phyloP scores from a whole-genome alignment of 2,113 vertebrate genomes.

The Dromas ardeola region DNA sequence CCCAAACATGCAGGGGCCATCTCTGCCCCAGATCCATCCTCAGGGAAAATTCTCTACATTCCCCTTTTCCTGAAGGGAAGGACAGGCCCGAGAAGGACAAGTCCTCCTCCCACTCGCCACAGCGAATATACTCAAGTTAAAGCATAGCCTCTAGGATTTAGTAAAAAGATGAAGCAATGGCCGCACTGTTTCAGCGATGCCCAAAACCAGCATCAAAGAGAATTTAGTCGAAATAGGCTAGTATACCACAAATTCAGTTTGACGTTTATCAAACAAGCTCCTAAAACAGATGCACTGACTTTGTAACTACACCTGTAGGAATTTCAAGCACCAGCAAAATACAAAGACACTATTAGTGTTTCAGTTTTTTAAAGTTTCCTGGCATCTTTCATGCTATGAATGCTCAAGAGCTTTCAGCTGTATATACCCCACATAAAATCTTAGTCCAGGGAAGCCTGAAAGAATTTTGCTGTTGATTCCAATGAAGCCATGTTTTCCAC shows the following conservation, averaged over 20 bases:
- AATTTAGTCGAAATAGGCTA: not conserved
- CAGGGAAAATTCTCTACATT: not conserved
- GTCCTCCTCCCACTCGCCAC: not conserved
- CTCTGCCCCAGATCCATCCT: constrained; percentile 31
- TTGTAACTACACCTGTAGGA: not conserved
- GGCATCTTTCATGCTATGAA: not conserved
- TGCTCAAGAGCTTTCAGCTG: constrained; percentile 2
- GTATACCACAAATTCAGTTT: not conserved
- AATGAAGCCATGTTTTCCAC: not conserved
- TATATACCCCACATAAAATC: not conserved
- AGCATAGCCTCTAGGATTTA: not conserved
- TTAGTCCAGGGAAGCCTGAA: not conserved
- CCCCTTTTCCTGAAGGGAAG: not conserved
- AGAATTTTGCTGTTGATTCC: not conserved
- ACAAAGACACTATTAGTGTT: not conserved
- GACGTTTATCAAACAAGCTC: not conserved
- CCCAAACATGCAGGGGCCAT: constrained; percentile 2
- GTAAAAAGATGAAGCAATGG: not conserved
- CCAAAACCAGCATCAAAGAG: not conserved
- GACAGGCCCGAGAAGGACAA: not conserved
- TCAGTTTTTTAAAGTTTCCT: not conserved
- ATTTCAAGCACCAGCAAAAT: not conserved
- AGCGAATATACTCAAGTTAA: not conserved
- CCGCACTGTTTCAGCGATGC: not conserved
- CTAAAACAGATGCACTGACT: not conserved